phyloP scores from a whole-genome alignment of 2,888 invertebrate genomes.

The Ormyrus thymus region DNA sequence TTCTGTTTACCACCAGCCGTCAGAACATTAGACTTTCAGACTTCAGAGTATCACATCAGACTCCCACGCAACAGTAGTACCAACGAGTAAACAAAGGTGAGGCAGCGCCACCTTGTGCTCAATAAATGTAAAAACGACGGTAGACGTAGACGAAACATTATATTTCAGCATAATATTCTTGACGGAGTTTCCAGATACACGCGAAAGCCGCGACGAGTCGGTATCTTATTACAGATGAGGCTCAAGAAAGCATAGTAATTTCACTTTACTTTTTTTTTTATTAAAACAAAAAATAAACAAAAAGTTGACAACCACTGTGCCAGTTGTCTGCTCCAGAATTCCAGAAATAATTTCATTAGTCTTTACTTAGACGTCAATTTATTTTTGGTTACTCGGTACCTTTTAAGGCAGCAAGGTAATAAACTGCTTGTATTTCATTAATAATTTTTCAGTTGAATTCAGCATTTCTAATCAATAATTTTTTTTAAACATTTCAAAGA shows the following conservation, averaged over 20 bases:
- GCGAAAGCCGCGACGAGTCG: not conserved
- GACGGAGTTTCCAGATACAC: constrained; percentile 17
- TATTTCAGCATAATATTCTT: constrained; percentile 27
- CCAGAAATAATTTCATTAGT: not conserved
- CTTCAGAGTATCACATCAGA: not conserved
- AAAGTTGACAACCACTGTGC: not conserved
- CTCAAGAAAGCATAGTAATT: not conserved
- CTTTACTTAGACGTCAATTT: not conserved
- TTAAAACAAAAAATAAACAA: not conserved
- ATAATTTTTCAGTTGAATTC: not conserved
- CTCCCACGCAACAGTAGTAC: not conserved
- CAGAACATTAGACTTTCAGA: not conserved
- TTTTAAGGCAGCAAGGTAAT: constrained; percentile 33
- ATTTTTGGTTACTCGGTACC: constrained; percentile 17
- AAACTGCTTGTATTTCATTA: not conserved
- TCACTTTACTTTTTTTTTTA: not conserved
- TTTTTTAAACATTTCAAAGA: not conserved
- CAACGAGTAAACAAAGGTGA: constrained; percentile 19
- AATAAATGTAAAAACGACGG: not conserved
- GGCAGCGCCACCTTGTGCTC: constrained; percentile 14
- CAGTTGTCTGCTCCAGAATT: constrained; percentile 26
- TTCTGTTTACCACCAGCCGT: not conserved
- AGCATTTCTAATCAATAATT: not conserved
- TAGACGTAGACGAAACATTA: not conserved
- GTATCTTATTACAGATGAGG: constrained; percentile 28